Evolutionary conservation across 2,113 vertebrate genomes (phyloP), one percentile per base, ranked within the genome.

Genomic region (Neolamprologus devosi): DNA sequence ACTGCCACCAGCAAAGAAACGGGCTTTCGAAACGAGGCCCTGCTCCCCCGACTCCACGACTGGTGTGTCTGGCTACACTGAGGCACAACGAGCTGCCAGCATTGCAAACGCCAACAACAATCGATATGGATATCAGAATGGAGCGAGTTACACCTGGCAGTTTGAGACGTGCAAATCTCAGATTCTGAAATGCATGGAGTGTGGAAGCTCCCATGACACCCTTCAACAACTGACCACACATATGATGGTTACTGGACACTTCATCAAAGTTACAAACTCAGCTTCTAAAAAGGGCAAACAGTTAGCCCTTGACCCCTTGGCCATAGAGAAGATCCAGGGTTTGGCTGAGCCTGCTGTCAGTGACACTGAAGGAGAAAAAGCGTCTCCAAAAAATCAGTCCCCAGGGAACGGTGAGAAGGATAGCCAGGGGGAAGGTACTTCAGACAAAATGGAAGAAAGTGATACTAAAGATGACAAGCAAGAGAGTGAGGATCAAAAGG

Each of bases 211-310:
- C 3, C 98, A 99, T 0, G 99, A 99, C 28, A 99, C 99, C 5
- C 91, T 99, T 81, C 98, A 99, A 91, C 99, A 99, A 88, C 98
- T 99, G 87, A 99, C 99, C 1, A 98, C 98, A 17, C 99, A 99
- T 85, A 99, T 99, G 99, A 99, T 99, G 99, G 98, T 99, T n/a
- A 99, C 99, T 0, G 99, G 99, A 9, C 99, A 99, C 93, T 99
- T 99, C 89, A 96, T 99, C 90, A 99, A 99, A 95, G 99, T 99
- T 92, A 99, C 99, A 17, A 99, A 97, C 93, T 99, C 98, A 0
- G 98, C 99, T 81, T 99, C 98, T 53, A 99, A 99, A 96, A 99
- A 99, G 87, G 99, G 99, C 19, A 99, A 99, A 90, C 98, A 99
- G 90, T 96, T 99, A 89, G 98, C 98, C 42, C 95, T 99, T 5